A percentile compares a stretch with the other conserved stretches of the same genome.
Evolutionary conservation across 37 sponge, comb jelly and placozoan genomes (phyloP).

Genomic region (Tethya wilhelma): DNA sequence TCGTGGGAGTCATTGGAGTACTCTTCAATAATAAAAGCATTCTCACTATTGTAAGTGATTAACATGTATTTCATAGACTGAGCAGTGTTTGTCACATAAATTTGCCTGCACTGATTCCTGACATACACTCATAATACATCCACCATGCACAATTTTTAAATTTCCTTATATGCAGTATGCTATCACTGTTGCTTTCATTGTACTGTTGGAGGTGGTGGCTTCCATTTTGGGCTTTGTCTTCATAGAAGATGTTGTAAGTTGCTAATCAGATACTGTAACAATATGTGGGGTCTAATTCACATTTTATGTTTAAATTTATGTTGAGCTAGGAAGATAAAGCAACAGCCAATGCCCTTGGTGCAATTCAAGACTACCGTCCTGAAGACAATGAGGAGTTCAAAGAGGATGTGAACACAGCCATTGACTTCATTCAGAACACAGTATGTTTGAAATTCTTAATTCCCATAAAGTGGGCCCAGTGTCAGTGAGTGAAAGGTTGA

Average conservation of each 20-base stretch:
- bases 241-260: constrained; percentile 43
- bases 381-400: not conserved
- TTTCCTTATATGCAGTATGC: constrained; percentile 52
- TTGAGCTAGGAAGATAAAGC: not conserved
- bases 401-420: not conserved
- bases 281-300: not conserved
- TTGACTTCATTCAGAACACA: constrained; percentile 17
- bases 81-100: too few species aligned
- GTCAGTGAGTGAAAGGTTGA: too few species aligned
- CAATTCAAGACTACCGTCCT: not conserved
- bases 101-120: too few species aligned
- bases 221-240: constrained; percentile 57
- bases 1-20: constrained; percentile 26
- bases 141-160: too few species aligned
- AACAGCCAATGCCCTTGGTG: not conserved
- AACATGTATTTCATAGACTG: too few species aligned
- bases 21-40: constrained; percentile 6
- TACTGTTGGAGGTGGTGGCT: constrained; percentile 58
- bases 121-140: too few species aligned
- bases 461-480: too few species aligned
- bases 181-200: constrained; percentile 14
- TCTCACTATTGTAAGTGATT: constrained; percentile 48
- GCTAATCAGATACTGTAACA: too few species aligned
- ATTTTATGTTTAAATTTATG: not conserved
- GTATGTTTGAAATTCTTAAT: not conserved